Evolutionary conservation across 1,140 invertebrate species (phyloP), one percentile per base, ranked within the genome.

Genomic region (Aphelinus atriplicis): DNA sequence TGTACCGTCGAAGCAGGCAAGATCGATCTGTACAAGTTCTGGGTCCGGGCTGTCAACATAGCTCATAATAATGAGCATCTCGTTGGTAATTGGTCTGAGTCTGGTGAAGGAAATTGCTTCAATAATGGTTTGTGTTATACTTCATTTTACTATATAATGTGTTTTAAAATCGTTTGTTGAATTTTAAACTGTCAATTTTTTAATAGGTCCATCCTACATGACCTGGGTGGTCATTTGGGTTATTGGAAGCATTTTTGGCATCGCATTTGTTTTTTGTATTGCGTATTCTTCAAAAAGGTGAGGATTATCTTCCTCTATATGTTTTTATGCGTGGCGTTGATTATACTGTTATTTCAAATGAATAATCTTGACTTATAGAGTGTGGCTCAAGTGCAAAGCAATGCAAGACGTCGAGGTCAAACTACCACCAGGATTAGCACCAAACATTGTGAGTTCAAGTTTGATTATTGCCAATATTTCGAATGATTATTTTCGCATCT

Each of bases 321-420:
- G 43, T 2, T 64, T 42, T 63, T 69, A 53, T 61, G 57, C 58
- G 51, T 77, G 62, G 61, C 69, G 43, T 51, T 64, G 10, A 26
- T 26, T 26, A 26, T 26, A 26, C 26, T 26, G 26, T 26, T 26
- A 26, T 26, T 26, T 26, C 26, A 58, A 48, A 50, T 67, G 58
- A 67, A 58, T 63, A 64, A 78, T 77, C 73, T 76, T 51, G 77
- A 79, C 66, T 81, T 75, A n/a, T 74, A 90, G 90, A 78, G 77
- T 87, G 2, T 91, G 89, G 86, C 78, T 80, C 1, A 87, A 85
- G 57, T 90, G 85, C 63, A 87, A 86, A 79, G 84, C 84, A 3
- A 91, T 91, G 89, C 84, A 84, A 77, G 86, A 90, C 76, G 87
- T 91, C 1, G 86, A 89, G 78, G 87, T 91, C 0, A 90, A 90